Base-by-base conservation (phyloP, 1,140 invertebrate species). In the Pentalonia nigronervosa region DNA sequence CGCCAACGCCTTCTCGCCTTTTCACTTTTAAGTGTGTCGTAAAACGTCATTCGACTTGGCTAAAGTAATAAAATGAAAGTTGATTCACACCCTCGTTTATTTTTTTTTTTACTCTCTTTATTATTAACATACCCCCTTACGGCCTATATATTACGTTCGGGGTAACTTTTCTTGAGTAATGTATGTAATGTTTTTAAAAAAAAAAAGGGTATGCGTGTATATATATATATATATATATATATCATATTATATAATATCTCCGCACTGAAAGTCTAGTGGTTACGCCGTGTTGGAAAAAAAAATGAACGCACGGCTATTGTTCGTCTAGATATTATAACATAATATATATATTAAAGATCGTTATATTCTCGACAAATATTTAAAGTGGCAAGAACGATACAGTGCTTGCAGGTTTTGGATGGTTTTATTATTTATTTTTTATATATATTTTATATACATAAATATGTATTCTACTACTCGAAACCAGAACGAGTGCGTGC, bases 31-130 rank as follows among this genome's bases (percentile, higher is more conserved):
- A 89, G 50, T 89, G 50, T 89, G 88, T 89, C 88, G 48, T 89
- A 89, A 89, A 89, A 56, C 36, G 88, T 89, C 88, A 36, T 89
- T 89, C 34, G 34, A 89, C 88, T 89, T 56, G 23, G 88, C 88
- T 14, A 41, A 89, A 41, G 88, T 89, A 89, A 89, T 89, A 89
- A 89, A 89, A 89, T 14, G 50, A 56, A 89, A 89, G 34, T 89
- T 56, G 50, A 50, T n/a, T 53, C 88, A 36, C n/a, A 53, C 30
- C 47, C n/a, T 34, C 30, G 3, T 45, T 50, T 89, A n/a, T n/a
- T 89, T 48, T 47, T 86, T 47, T 86, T 86, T 50, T 88, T 88
- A 47, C 30, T 11, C 30, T 7, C 14, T 86, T n/a, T 47, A 56
- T 89, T 89, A 56, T 56, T 89, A 56, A 56, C 88, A 89, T 53